Base-by-base conservation (phyloP, 2,888 invertebrate species). In the Neoscelio sp. region DNA sequence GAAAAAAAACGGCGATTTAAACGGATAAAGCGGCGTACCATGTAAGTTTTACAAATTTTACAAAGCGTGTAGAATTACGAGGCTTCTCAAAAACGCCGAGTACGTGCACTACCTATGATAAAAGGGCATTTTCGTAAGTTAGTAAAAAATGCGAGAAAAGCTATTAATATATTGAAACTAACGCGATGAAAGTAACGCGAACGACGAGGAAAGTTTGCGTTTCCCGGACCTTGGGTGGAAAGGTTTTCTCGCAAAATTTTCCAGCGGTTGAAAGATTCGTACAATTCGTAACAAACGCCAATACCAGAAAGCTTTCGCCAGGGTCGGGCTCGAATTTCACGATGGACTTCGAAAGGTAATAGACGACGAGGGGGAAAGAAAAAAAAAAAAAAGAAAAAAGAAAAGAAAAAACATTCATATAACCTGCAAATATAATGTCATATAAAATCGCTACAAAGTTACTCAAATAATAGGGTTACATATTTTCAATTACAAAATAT, bases 41-140 rank as follows among this genome's bases (percentile, higher is more conserved):
- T 80, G 84, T 83, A 85, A 86, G 84, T 88, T 87, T 88, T 84
- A 85, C 88, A 82, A 84, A 86, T 86, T 87, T 87, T 88, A 87
- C 85, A 85, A 85, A 84, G 80, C 77, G 80, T 81, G 82, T 83
- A 81, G 76, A 80, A 80, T 81, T 67, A 80, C 78, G 80, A 73
- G 74, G 80, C 67, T 58, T 84, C 82, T 82, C 80, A 79, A 84
- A 84, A 56, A 82, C 56, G 56, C 71, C 78, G 82, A 85, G 84
- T 85, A 83, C 84, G 83, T 84, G 86, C 81, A 82, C 80, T 81
- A 80, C 17, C 65, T 81, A 85, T 85, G 84, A 85, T 85, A 82
- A 86, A 85, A 86, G 85, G 84, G 85, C 86, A 85, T 85, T 86
- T 87, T 83, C 81, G 77, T 85, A 85, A 85, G 80, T 84, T 85